phyloP scores from a whole-genome alignment of 64 coral and sea anemone genomes.

The Montipora cactus region DNA sequence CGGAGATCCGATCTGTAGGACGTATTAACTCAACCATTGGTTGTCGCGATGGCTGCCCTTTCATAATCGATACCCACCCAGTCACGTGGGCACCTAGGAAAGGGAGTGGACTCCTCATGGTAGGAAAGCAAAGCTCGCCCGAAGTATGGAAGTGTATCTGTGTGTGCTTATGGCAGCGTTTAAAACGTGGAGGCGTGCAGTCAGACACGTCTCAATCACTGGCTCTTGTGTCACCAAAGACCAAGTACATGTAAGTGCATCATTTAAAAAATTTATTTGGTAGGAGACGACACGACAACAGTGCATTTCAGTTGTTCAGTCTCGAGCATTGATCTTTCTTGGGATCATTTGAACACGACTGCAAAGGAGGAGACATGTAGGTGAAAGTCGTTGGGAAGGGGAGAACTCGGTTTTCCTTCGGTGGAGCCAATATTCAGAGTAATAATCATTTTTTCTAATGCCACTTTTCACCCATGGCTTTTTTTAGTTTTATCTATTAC shows the following conservation, averaged over 20 bases:
- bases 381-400: too few relatives aligned
- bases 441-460: too few relatives aligned
- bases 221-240: conserved; percentile 1
- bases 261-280: too few relatives aligned
- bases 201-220: conserved; percentile 48
- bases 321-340: too few relatives aligned
- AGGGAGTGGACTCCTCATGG: conserved; percentile 23
- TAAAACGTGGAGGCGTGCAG: conserved; percentile 34
- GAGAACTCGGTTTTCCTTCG: too few relatives aligned
- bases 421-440: too few relatives aligned
- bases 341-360: too few relatives aligned
- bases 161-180: conserved; percentile 49
- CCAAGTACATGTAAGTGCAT: not conserved
- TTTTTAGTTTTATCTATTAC: too few relatives aligned
- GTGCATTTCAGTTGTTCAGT: too few relatives aligned
- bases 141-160: conserved; percentile 48
- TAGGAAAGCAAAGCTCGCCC: conserved; percentile 16
- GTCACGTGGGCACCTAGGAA: conserved; percentile 13
- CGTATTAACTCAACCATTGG: conserved; percentile 22
- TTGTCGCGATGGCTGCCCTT: conserved; percentile 37
- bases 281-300: too few relatives aligned
- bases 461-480: too few relatives aligned
- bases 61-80: conserved; percentile 49
- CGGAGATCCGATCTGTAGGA: not conserved
- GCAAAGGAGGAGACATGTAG: too few relatives aligned